Base-by-base conservation (phyloP, 2,888 invertebrate genomes). In the Acanthosepion lycidas region DNA sequence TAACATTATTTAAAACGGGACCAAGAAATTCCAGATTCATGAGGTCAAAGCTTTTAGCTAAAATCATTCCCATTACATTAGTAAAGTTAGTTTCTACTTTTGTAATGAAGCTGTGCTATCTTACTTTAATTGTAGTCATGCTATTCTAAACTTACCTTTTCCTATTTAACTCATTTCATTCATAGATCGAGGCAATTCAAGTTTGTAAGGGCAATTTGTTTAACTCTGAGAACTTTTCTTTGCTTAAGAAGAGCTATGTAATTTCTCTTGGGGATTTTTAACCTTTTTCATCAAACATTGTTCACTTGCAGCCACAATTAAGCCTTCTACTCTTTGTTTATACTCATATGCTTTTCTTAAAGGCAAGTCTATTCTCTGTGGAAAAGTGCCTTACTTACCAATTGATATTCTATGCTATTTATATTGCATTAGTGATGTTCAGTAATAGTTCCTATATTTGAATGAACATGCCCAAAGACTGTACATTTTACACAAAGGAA, bases 301-400 rank as follows among this genome's bases (percentile, higher is more conserved):
- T n/a, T 78, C 78, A 78, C 78, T 78, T 78, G n/a, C 78, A 78
- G 78, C 78, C 33, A 78, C 78, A 78, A 78, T 78, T 78, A 78
- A 78, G 78, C n/a, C 33, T 78, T 5, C 9, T 33, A 78, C 78
- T 78, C 78, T 78, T n/a, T 33, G n/a, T 78, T 78, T n/a, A 78
- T 33, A 9, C 12, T 12, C 33, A n/a, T n/a, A n/a, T 78, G n/a
- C 78, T n/a, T 78, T 78, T 78, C 78, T 78, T 78, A 18, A 78
- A 33, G 78, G 78, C 78, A 78, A 78, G n/a, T 78, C 78, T n/a
- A 78, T 78, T 78, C 78, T 78, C 78, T 78, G 23, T 3, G 78
- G n/a, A 33, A 78, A 78, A 78, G 12, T 78, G n/a, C 15, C 78
- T 78, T 78, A 9, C 78, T 78, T 78, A 78, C n/a, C n/a, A 78